These are phyloP conservation scores for Halcyon malimbica DNA, from an alignment of 2,113 vertebrate species.

Conservation along the genomic window DNA sequence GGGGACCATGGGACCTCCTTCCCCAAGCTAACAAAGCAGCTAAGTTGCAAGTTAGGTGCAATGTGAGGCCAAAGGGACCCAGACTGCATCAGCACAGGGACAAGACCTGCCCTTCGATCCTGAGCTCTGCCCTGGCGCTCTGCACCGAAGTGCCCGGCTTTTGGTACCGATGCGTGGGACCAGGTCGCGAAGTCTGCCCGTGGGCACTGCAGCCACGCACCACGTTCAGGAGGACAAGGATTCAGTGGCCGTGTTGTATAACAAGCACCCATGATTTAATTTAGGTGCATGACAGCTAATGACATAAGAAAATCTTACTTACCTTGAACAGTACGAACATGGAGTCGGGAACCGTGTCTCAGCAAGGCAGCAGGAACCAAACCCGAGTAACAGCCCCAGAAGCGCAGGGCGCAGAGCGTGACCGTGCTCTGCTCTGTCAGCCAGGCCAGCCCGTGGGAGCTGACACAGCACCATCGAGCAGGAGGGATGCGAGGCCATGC, in stretches of 20 bases:
- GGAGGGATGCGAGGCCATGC: background rate
- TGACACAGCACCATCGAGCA: background rate
- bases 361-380: background rate
- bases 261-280: background rate
- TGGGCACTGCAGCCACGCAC: background rate
- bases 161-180: background rate
- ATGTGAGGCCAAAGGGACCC: background rate
- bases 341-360: background rate
- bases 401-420: rapidly evolving
- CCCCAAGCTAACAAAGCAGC: background rate
- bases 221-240: background rate
- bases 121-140: background rate
- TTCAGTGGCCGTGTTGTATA: background rate
- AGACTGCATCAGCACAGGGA: background rate
- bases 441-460: rapidly evolving
- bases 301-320: background rate
- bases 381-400: background rate
- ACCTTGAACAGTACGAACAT: background rate
- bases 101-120: background rate
- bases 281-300: background rate
- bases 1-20: background rate
- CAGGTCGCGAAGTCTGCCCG: background rate
- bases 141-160: background rate
- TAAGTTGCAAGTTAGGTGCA: background rate
- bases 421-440: background rate